Base-by-base conservation (phyloP, 2,113 vertebrate genomes). In the Struthio camelus region DNA sequence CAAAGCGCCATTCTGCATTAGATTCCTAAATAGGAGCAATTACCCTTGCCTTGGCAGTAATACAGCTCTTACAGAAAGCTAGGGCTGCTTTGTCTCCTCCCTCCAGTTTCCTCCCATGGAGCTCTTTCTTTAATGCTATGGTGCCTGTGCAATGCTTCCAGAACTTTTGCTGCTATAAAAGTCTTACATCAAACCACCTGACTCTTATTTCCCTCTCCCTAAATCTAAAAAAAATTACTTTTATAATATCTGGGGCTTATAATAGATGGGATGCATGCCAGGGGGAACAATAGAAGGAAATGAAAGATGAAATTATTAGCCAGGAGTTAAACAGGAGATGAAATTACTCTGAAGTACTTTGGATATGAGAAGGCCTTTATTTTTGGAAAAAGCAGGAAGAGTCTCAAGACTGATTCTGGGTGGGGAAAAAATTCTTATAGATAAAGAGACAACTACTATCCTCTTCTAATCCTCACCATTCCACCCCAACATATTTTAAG, bases 291-390 rank as follows among this genome's bases (percentile, higher is more conserved):
- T 80, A 75, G 61, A 65, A 97, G 92, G 96, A 96, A 97, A 95
- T 91, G 94, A 97, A 97, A 97, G 94, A 96, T 95, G 89, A 97
- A 97, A 97, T 95, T 94, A 96, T 95, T 91, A 93, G 83, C 50
- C 79, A 92, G 93, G 84, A 96, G 84, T 95, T 95, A 85, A 94
- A 96, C 80, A 95, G 93, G 93, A 97, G 85, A 95, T 93, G 54
- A 97, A 97, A 97, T 77, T 95, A 91, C 66, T 96, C 89, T 92
- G 40, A 95, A 97, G 84, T 56, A 36, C 65, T 96, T 93, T 62
- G 36, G 54, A 62, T 82, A 83, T 38, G 82, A 91, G 92, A 84
- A 9, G 28, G 3, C 13, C n/a, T 79, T 50, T 92, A 76, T 78
- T 95, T 94, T 83, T 44, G 65, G 80, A 94, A 85, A 92, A 79